Evolutionary conservation across 2,113 vertebrate species (phyloP), one percentile per base, ranked within the genome.

Genomic region (Rhynchopsitta pachyrhyncha): DNA sequence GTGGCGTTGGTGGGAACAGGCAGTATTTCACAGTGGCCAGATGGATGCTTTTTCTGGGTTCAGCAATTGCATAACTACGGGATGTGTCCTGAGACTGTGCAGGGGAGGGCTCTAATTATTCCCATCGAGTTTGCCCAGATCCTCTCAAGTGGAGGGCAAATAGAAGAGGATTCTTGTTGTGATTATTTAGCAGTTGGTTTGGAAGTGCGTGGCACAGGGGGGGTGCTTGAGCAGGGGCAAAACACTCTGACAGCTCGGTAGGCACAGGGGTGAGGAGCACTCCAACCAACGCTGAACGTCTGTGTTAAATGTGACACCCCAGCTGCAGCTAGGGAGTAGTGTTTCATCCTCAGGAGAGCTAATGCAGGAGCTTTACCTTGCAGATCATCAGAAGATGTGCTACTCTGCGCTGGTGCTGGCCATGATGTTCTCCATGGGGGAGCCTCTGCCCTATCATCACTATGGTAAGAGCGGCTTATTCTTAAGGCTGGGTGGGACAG

Each of bases 341-440:
- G 59, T 63, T 6, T 5, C 16, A 17, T 25, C 59, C 25, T 70
- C 3, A 3, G 66, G 52, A 67, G 79, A 75, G 14, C 49, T 87
- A 50, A 96, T n/a, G 33, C 23, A 63, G 46, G 49, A 74, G n/a
- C 55, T 92, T 94, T 90, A 24, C 86, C 94, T 80, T 96, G 50
- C 97, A 99, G 99, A 99, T 94, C 99, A 99, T 94, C 99, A 99
- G 94, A 99, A 99, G 97, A 98, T 99, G 98, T 99, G 99, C 87
- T 99, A 99, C 96, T 99, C 99, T 6, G 99, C 99, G 1, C 97
- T 99, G 96, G 98, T 99, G 31, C 98, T 99, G 66, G 98, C 99
- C n/a, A 99, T 99, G 99, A 98, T 99, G 87, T 99, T 99, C 98
- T 99, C 98, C 57, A 99, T 99, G 99, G 99, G 99, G 25, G 99